Base-by-base conservation (phyloP, 1,140 invertebrate species). In the Pectinophora gossypiella region DNA sequence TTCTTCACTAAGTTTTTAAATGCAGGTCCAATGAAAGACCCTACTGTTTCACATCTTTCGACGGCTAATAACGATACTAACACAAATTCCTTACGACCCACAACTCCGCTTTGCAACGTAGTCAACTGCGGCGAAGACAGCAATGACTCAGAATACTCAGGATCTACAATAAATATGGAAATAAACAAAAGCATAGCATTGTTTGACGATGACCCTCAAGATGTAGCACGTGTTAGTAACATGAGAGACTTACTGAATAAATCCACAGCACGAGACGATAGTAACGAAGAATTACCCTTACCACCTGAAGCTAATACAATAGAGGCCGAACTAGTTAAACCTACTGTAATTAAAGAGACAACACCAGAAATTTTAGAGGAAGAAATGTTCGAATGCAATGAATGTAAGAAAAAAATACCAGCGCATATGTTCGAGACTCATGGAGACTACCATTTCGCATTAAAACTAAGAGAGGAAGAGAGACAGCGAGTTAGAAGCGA, bases 401-500 rank as follows among this genome's bases (percentile, higher is more conserved):
- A 91, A 64, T 92, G 91, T 68, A 77, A 83, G 12, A 90, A 90
- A 78, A 74, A 61, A 42, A 79, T 91, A 46, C 48, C 64, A 0
- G 62, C 88, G 23, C 49, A 68, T n/a, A 73, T 85, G 20, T 68
- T 90, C 16, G 76, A 88, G 49, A 83, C 75, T 0, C 91, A 92
- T 68, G 74, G 88, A 10, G 91, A 92, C 73, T 91, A 90, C 64
- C 91, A 92, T 74, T 77, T 90, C 44, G 91, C 91, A 3, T 77
- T 91, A 52, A 84, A 89, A 49, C 57, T 92, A 13, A 89, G 88
- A 66, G 85, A 88, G 44, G 86, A 90, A 67, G 87, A 92, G 50
- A 82, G 80, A 45, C 59, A 82, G 42, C 21, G 64, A 35, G 32
- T 64, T n/a, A 66, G 79, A 10, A 65, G 62, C 48, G 72, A 69